Percentiles rank a stretch among this genome's conserved stretches.
These are phyloP conservation scores for Drosophila lacteicornis DNA, from an alignment of 1,140 invertebrate genomes.

Conservation along the genomic window DNA sequence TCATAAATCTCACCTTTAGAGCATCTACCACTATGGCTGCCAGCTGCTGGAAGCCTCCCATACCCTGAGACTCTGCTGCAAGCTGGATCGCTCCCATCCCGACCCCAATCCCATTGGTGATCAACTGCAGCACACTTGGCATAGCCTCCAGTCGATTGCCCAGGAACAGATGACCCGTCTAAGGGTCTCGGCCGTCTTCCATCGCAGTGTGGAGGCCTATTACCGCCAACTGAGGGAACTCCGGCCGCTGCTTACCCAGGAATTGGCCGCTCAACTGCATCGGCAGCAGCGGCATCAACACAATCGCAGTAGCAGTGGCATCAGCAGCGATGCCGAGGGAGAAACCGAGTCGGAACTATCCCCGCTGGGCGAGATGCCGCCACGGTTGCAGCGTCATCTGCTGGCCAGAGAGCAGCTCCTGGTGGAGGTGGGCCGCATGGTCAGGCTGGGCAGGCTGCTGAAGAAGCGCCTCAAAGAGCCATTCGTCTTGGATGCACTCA, in stretches of 20 bases:
- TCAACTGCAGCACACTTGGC: constrained; percentile 89
- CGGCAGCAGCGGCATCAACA: constrained; percentile 68
- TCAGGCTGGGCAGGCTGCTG: constrained; percentile 89
- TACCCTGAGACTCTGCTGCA: constrained; percentile 90
- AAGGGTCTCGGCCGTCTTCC: constrained; percentile 91
- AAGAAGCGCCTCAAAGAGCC: constrained; percentile 89
- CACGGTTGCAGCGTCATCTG: constrained; percentile 86
- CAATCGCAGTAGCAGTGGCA: constrained; percentile 77
- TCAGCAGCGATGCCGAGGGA: constrained; percentile 75
- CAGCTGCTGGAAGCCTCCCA: constrained; percentile 91
- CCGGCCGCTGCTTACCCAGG: constrained; percentile 86
- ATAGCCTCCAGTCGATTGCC: constrained; percentile 88
- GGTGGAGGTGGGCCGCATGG: constrained; percentile 90
- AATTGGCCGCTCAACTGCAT: constrained; percentile 63
- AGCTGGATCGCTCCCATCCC: constrained; percentile 85
- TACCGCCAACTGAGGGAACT: constrained; percentile 87
- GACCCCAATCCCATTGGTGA: constrained; percentile 52
- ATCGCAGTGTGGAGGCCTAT: constrained; percentile 90
- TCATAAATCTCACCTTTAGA: constrained; percentile 85
- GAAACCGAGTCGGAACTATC: constrained; percentile 57
- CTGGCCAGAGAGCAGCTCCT: constrained; percentile 89
- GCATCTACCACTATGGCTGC: constrained; percentile 92
- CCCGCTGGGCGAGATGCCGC: constrained; percentile 40
- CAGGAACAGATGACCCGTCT: constrained; percentile 92
- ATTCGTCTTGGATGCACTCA: constrained; percentile 84